Conservation (phyloP, 2,888 invertebrate species). For the Molanna angustata region DNA sequence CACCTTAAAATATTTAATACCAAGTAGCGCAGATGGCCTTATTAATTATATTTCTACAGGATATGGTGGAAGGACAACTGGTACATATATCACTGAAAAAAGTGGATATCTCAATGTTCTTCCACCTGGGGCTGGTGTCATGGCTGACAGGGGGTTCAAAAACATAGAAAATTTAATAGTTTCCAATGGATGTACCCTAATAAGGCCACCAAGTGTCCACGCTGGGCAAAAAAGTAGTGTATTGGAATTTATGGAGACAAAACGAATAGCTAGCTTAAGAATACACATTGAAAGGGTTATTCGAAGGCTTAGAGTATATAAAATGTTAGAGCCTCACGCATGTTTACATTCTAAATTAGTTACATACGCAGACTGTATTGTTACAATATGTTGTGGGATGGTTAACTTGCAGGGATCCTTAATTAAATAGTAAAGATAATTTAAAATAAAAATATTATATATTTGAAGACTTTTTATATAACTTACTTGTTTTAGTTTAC, state of each 20-base stretch:
- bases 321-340: constrained; percentile 3
- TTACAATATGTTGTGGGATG: neutral
- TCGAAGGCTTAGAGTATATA: constrained; percentile 3
- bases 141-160: constrained; percentile 16
- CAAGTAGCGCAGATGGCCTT: constrained; percentile 4
- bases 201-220: constrained; percentile 2
- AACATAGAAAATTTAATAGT: neutral
- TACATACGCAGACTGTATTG: neutral
- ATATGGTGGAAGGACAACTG: constrained; percentile 9
- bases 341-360: neutral
- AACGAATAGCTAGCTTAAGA: constrained; percentile 6
- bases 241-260: neutral
- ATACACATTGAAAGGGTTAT: constrained; percentile 7
- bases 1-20: too few species aligned
- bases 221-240: neutral
- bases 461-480: too few species aligned
- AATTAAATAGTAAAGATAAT: too few species aligned
- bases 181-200: neutral
- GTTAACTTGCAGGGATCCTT: too few species aligned
- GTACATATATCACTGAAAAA: neutral
- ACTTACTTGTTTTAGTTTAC: too few species aligned
- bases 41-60: constrained; percentile 9
- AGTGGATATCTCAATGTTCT: constrained; percentile 2
- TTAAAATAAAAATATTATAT: too few species aligned
- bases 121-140: neutral